Evolutionary conservation across 2,113 vertebrate genomes (phyloP), one percentile per base, ranked within the genome.

Genomic region (Saguinus midas): DNA sequence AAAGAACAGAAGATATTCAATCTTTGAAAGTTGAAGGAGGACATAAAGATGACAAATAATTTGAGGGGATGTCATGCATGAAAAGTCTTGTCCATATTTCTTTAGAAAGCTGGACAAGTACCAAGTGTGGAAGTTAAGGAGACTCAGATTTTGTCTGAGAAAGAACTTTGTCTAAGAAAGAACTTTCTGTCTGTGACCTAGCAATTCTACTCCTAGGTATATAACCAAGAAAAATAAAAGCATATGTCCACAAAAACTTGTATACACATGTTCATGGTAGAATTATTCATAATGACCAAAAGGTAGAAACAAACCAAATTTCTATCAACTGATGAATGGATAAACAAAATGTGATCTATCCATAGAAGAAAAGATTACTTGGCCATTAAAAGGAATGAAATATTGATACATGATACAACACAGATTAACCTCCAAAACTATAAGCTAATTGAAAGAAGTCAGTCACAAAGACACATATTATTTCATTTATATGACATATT

Each of bases 1-100:
- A 90, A 96, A 68, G 81, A 96, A 93, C 40, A 96, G 90, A 91
- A 85, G 82, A 84, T 58, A 80, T 12, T 79, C 79, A 83, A 4
- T 45, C 43, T 92, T 10, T n/a, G 70, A 81, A 83, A 85, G 50
- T 6, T 83, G 61, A 75, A 83, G 87, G n/a, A 76, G 64, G 64
- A 75, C 48, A n/a, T 40, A 79, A 85, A 95, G 92, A 93, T 23
- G 58, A 68, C 40, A 37, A 90, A 76, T 25, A 23, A 91, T 86
- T 35, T 93, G 72, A 91, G 72, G 72, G 43, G 48, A 95, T 55
- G 8, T 45, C 64, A 85, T n/a, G 50, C 29, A 5, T 29, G 84
- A 85, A 91, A 88, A 68, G 23, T 25, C 64, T 87, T 87, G 72
- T 81, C 58, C 82, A 40, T 35, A 48, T 92, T 87, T 92, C 55